phyloP scores from a whole-genome alignment of 2,113 vertebrate genomes.

The Tichodroma muraria region DNA sequence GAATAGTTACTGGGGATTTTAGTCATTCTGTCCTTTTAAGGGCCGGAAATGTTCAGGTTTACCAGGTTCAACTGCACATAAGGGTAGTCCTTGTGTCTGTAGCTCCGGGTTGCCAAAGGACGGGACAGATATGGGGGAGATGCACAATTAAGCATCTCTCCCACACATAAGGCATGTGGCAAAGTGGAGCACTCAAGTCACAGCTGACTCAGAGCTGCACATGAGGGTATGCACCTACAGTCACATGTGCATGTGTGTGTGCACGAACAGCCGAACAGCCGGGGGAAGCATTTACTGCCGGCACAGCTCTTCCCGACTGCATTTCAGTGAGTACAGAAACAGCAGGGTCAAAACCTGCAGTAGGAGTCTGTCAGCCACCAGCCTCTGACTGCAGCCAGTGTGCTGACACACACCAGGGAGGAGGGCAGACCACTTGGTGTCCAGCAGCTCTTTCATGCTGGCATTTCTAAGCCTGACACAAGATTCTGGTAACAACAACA shows the following conservation, averaged over 20 bases:
- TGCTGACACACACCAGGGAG: not conserved
- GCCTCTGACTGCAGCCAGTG: slow-evolving; percentile 8
- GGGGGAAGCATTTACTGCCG: not conserved
- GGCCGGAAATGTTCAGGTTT: slow-evolving; percentile 36
- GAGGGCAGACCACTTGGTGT: not conserved
- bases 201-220: slow-evolving; percentile 11
- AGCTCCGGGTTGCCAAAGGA: slow-evolving; percentile 34
- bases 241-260: not conserved
- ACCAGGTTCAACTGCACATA: slow-evolving; percentile 32
- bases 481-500: slow-evolving; percentile 38
- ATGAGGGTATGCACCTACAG: not conserved
- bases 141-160: not conserved
- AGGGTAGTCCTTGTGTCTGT: not conserved
- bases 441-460: slow-evolving; percentile 12
- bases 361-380: not conserved
- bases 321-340: not conserved
- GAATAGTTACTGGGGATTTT: not conserved
- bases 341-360: slow-evolving; percentile 20
- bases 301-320: not conserved
- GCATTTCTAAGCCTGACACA: slow-evolving; percentile 21
- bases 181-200: not conserved
- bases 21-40: not conserved
- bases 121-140: not conserved
- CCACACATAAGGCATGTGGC: not conserved
- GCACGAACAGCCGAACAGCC: not conserved